Conservation (phyloP, 2,113 vertebrate genomes). For the Octodon degus region DNA sequence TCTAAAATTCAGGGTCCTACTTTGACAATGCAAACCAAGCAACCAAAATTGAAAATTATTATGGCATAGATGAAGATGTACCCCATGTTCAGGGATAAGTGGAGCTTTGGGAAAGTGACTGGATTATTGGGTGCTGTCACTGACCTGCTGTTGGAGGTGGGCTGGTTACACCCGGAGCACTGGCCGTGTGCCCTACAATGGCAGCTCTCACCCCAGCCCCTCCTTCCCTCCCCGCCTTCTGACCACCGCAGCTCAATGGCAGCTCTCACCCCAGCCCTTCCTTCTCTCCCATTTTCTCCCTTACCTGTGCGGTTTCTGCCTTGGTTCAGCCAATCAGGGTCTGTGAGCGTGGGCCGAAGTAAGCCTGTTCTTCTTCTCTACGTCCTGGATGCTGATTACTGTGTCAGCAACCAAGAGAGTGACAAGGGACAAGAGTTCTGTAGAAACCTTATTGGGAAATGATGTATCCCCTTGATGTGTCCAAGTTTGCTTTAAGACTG, state of each 20-base stretch:
- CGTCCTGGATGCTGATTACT: neutral
- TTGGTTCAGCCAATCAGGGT: neutral
- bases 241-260: neutral
- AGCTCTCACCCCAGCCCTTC: neutral
- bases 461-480: neutral
- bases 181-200: neutral
- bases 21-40: slow-evolving; percentile 47
- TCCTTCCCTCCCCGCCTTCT: neutral
- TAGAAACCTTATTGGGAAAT: slow-evolving; percentile 17
- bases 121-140: neutral
- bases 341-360: neutral
- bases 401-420: neutral
- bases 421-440: neutral
- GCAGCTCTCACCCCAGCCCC: neutral
- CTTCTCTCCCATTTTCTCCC: neutral
- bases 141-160: neutral
- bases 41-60: neutral
- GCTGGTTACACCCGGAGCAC: neutral
- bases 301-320: neutral
- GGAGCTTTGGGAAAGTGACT: neutral
- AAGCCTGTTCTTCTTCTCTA: neutral
- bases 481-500: slow-evolving; percentile 17
- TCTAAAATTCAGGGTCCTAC: slow-evolving; percentile 35
- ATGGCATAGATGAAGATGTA: neutral
- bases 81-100: neutral